A percentile compares a stretch with the other conserved stretches of the same genome.
These are phyloP conservation scores for Aratinga solstitialis DNA, from an alignment of 2,797 vertebrate genomes.

Conservation along the genomic window DNA sequence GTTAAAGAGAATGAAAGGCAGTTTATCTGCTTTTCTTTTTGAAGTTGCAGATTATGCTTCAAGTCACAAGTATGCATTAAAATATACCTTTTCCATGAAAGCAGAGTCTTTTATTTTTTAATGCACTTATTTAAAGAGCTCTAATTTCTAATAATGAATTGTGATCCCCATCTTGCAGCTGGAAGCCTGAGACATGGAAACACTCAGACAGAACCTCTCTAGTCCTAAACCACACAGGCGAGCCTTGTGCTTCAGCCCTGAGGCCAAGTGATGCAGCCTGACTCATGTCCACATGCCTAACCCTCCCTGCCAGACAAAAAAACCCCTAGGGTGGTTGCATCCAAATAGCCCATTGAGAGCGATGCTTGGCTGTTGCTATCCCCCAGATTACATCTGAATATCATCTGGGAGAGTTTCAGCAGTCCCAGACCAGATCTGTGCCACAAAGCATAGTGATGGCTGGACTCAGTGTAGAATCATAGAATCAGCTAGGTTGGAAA, in stretches of 20 bases:
- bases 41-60: neutral
- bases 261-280: constrained; percentile 7
- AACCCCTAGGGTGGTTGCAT: neutral
- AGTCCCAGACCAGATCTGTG: neutral
- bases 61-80: neutral
- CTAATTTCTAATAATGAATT: neutral
- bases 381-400: neutral
- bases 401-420: neutral
- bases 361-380: neutral
- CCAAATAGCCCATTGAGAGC: neutral
- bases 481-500: neutral
- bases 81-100: neutral
- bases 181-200: neutral
- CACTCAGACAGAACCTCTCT: neutral
- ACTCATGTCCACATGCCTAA: constrained; percentile 51
- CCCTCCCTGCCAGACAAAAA: neutral
- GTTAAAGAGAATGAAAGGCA: neutral
- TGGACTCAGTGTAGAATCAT: neutral
- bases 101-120: neutral
- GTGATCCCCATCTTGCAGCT: neutral
- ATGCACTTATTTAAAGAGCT: neutral
- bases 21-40: neutral
- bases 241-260: neutral
- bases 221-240: neutral
- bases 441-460: fast-evolving